Base-by-base conservation (phyloP, 2,888 invertebrate genomes). In the Athrips mouffetella region DNA sequence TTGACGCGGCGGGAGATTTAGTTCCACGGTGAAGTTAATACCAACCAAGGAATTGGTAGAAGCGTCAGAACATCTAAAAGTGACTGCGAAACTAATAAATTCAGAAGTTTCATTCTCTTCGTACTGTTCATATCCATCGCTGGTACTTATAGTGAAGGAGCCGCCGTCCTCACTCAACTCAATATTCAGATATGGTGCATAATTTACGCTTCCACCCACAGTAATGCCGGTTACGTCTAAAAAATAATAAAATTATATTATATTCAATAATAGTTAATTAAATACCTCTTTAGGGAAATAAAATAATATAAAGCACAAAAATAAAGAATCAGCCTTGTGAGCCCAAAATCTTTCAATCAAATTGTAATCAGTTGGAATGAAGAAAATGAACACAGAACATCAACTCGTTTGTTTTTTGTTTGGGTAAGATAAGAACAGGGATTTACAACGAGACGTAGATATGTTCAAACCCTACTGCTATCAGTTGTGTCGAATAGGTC, bases 81-180 rank as follows among this genome's bases (percentile, higher is more conserved):
- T 54, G 2, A 77, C 64, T 7, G 73, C 72, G 2, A 78, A 50
- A 16, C 61, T 60, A 45, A 83, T 72, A 1, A 49, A 47, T 0
- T 41, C 16, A 0, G 48, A 39, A 1, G 76, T 79, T 57, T 89
- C 88, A 27, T 69, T 25, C 54, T 82, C 76, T 59, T 89, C 89
- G 55, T 83, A 89, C 0, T 64, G 40, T n/a, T 41, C 53, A 48
- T 65, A 89, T 0, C 57, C 59, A 10, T 58, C 57, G 33, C 69
- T 79, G 4, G 84, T 78, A 1, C 57, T 45, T 16, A 86, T 57
- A 0, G 62, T 51, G 25, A 86, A 73, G 25, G 55, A 54, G 2
- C 69, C 67, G 48, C 74, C 48, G 8, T n/a, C 7, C 16, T 13
- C 1, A 33, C 46, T 48, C 8, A 63, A 52, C 0, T 53, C 48